A percentile compares a stretch with the other conserved stretches of the same genome.
These are phyloP conservation scores for Pachyuromys duprasi DNA, from an alignment of 2,797 vertebrate species.

Conservation along the genomic window DNA sequence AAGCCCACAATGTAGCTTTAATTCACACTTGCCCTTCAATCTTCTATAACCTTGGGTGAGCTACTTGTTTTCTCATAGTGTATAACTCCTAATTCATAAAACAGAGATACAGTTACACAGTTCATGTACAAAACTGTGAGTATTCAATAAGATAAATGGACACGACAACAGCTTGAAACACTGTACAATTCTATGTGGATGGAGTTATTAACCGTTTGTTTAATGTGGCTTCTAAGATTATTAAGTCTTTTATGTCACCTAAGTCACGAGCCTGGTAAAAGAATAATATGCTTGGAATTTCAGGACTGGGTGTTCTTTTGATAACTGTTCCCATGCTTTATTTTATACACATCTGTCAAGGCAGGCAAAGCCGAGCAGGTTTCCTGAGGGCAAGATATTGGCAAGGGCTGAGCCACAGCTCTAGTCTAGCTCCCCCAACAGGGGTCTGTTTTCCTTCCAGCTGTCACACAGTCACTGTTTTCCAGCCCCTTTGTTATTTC, in stretches of 20 bases:
- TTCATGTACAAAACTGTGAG: background rate
- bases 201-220: background rate
- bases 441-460: background rate
- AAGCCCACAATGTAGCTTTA: background rate
- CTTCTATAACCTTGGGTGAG: background rate
- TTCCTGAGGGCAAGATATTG: background rate
- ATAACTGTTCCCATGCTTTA: background rate
- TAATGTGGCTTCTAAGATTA: conserved; percentile 5
- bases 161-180: background rate
- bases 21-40: background rate
- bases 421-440: background rate
- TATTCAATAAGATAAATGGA: background rate
- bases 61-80: background rate
- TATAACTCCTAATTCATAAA: background rate
- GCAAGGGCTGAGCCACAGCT: background rate
- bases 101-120: background rate
- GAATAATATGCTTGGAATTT: background rate
- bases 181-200: background rate
- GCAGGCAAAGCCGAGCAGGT: background rate
- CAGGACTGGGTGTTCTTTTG: background rate
- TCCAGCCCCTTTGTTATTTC: background rate
- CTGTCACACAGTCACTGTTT: background rate
- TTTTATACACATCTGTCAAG: conserved; percentile 9
- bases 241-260: background rate
- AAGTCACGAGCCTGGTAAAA: background rate